Evolutionary conservation across 2,797 vertebrate genomes (phyloP), one percentile per base, ranked within the genome.

Genomic region (Lerista edwardsae): DNA sequence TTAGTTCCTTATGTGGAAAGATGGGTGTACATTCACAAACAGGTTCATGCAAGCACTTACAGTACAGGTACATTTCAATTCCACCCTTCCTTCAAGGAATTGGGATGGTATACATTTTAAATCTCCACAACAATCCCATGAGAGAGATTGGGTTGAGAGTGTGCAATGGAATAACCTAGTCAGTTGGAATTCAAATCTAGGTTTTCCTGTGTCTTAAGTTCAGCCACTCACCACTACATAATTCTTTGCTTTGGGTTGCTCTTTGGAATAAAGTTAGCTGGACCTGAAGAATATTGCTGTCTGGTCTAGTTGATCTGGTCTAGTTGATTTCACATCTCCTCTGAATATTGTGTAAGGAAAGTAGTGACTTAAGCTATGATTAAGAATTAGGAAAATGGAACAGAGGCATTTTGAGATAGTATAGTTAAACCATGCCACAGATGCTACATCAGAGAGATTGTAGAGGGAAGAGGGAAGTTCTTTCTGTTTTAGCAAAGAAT

Each of bases 1-100:
- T 6, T 55, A 55, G 14, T 55, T 14, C 19, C 14, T 55, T 55
- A 55, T 2, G 71, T 1, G 0, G 31, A 7, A 57, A 84, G 0
- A 29, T 39, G 34, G 55, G 29, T 6, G 6, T 59, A 15, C 9
- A 59, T 59, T 80, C 2, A n/a, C 51, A 12, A 41, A 41, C 12
- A 41, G 62, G 79, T 72, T 75, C 21, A 23, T 75, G 67, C 23
- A n/a, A 69, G 39, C 34, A 29, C 15, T 29, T 62, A 29, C 15
- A 61, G 25, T 15, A 61, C 23, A 25, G 5, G 12, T 25, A 23
- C 23, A 25, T 61, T 61, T 23, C 23, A 61, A 23, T 25, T 25
- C 21, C 5, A 8, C 23, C 59, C 19, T 25, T 61, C 59, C 59
- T 61, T 23, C 59, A 61, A 51, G 8, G 17, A 5, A 61, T 61